Percentiles rank a stretch among this genome's conserved stretches.
These are phyloP conservation scores for Ochotona princeps DNA, from an alignment of 2,113 vertebrate species.

Conservation along the genomic window DNA sequence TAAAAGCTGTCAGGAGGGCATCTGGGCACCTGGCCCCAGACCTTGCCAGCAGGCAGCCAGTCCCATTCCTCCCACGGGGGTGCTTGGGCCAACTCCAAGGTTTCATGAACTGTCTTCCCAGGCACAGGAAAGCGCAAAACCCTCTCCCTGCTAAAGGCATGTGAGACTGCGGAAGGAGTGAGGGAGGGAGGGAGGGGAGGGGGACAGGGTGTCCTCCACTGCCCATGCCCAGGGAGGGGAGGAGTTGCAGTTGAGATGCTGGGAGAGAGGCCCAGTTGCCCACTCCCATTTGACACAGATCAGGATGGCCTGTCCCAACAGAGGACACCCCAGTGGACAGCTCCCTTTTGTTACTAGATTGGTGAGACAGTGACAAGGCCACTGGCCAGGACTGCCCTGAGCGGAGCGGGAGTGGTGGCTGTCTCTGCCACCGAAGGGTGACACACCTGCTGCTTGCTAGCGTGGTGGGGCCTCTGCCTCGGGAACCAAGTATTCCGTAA, in stretches of 20 bases:
- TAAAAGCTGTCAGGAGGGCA: not conserved
- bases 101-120: not conserved
- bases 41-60: not conserved
- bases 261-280: not conserved
- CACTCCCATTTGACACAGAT: not conserved
- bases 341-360: not conserved
- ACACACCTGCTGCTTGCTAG: not conserved
- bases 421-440: not conserved
- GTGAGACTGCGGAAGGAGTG: not conserved
- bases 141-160: not conserved
- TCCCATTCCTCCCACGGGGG: no score
- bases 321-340: not conserved
- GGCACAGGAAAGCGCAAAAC: not conserved
- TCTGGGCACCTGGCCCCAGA: not conserved
- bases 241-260: not conserved
- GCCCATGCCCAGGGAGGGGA: not conserved
- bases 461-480: not conserved
- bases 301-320: not conserved
- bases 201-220: no score
- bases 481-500: not conserved
- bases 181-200: no score
- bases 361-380: not conserved
- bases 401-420: accelerated
- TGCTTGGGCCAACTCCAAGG: not conserved
- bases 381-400: not conserved